Conservation (phyloP, 2,113 vertebrate genomes). For the Holacanthus passer region DNA sequence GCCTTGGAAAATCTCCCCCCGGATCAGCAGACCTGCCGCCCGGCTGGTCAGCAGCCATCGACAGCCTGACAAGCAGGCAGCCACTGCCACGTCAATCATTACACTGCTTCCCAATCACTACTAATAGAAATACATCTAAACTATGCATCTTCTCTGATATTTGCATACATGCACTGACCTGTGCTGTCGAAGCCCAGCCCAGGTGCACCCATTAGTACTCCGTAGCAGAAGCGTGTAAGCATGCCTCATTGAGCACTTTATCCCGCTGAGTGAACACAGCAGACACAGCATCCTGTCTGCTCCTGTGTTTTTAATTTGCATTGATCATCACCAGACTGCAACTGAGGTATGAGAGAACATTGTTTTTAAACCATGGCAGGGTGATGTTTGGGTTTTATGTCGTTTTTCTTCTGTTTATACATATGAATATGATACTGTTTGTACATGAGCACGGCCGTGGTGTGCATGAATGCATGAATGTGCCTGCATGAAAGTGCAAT, state of each 20-base stretch:
- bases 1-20: slow-evolving; percentile 69
- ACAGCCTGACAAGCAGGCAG: slow-evolving; percentile 41
- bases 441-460: neutral
- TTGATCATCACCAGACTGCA: slow-evolving; percentile 17
- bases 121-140: neutral
- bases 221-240: slow-evolving; percentile 46
- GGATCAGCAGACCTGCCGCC: slow-evolving; percentile 53
- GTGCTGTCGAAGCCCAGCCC: slow-evolving; percentile 35
- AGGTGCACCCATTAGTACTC: slow-evolving; percentile 61
- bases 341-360: neutral
- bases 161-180: slow-evolving; percentile 57
- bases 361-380: neutral
- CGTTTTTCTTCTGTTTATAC: slow-evolving; percentile 13
- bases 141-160: slow-evolving; percentile 5
- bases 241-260: slow-evolving; percentile 52
- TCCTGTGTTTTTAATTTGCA: slow-evolving; percentile 58
- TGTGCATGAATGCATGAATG: neutral
- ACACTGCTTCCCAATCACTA: neutral
- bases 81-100: slow-evolving; percentile 24
- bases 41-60: slow-evolving; percentile 42
- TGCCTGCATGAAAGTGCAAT: neutral
- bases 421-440: slow-evolving; percentile 23
- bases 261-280: slow-evolving; percentile 66
- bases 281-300: slow-evolving; percentile 39
- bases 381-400: slow-evolving; percentile 1